A percentile compares a stretch with the other conserved stretches of the same genome.
These are phyloP conservation scores for Epinephelus moara DNA, from an alignment of 2,113 vertebrate genomes.

Conservation along the genomic window DNA sequence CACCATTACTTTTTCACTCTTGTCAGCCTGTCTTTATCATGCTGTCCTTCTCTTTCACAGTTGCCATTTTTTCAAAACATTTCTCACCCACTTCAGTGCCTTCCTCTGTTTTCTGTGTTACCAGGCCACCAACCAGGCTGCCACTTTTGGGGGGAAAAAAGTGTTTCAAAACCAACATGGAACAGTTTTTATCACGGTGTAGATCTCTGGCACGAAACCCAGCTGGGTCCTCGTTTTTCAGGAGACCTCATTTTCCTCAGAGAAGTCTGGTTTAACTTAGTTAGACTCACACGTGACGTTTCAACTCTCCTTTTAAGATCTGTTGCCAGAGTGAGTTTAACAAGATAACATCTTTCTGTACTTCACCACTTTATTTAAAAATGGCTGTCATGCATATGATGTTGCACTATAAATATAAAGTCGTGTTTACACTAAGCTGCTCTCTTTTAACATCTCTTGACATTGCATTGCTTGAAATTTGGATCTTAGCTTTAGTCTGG, in stretches of 20 bases:
- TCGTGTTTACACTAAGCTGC: neutral
- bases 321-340: conserved; percentile 16
- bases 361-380: neutral
- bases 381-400: neutral
- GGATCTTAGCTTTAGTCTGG: neutral
- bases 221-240: conserved; percentile 32
- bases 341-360: conserved; percentile 1
- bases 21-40: conserved; percentile 17
- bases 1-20: conserved; percentile 25
- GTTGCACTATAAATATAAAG: neutral
- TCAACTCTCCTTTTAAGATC: neutral
- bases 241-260: conserved; percentile 11
- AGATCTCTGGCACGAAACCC: conserved; percentile 37
- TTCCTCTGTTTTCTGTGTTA: conserved; percentile 4
- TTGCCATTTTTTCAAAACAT: conserved; percentile 17
- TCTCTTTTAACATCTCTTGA: neutral
- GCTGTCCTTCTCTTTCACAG: neutral
- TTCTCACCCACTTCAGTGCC: conserved; percentile 17
- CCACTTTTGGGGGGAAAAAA: neutral
- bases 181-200: conserved; percentile 14
- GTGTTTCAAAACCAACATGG: conserved; percentile 39
- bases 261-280: conserved; percentile 26
- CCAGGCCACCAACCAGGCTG: conserved; percentile 2
- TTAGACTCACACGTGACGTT: neutral
- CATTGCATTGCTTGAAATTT: neutral